Conservation (phyloP, 2,888 invertebrate species). For the Drosophila pseudotalamancana region DNA sequence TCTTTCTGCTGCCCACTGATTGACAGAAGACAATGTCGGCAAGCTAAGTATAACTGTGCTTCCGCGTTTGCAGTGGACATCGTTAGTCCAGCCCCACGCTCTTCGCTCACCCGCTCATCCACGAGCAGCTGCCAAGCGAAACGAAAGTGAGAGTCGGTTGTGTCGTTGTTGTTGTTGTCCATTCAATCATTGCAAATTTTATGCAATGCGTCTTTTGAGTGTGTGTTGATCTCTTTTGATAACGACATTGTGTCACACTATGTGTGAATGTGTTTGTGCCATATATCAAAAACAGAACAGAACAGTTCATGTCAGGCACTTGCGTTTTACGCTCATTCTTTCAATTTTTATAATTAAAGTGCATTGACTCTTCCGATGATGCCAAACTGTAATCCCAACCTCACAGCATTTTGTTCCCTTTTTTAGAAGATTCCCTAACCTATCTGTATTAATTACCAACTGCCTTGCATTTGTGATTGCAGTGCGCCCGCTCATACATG, state of each 20-base stretch:
- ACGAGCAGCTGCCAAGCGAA: conserved; percentile 15
- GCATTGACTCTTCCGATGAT: conserved; percentile 54
- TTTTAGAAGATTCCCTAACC: background rate
- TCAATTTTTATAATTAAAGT: conserved; percentile 48
- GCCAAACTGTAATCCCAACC: background rate
- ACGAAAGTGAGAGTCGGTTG: conserved; percentile 65
- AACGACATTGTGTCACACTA: conserved; percentile 34
- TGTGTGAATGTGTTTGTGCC: conserved; percentile 37
- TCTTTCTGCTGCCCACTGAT: conserved; percentile 19
- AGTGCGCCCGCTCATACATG: conserved; percentile 6
- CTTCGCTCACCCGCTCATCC: background rate
- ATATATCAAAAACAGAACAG: conserved; percentile 46
- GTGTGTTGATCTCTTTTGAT: conserved; percentile 65
- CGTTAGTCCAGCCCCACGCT: conserved; percentile 22
- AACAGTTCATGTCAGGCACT: conserved; percentile 45
- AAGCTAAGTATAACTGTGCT: conserved; percentile 33
- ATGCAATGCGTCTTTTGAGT: conserved; percentile 66
- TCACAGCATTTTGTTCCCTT: background rate
- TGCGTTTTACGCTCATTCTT: conserved; percentile 20
- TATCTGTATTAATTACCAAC: conserved; percentile 12
- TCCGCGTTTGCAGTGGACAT: conserved; percentile 65
- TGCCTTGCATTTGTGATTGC: conserved; percentile 13
- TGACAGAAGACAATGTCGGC: conserved; percentile 3
- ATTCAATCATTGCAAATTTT: conserved; percentile 77
- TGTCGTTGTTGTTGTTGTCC: conserved; percentile 36